A percentile compares a stretch with the other conserved stretches of the same genome.
Conservation (phyloP, 2,888 invertebrate species). For the Disparrhopalites patrizii region DNA sequence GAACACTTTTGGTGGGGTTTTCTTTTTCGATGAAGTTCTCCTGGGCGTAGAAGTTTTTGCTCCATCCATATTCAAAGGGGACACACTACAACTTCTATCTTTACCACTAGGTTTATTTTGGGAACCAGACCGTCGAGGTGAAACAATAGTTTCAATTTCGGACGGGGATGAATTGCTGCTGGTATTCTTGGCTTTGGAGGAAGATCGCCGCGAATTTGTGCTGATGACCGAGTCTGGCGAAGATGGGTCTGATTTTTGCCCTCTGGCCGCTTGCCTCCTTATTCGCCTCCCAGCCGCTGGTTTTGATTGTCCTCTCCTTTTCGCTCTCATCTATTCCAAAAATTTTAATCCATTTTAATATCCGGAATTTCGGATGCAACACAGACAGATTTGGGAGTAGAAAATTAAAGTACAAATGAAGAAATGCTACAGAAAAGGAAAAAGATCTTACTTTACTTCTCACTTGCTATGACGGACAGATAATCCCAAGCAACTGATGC, state of each 20-base stretch:
- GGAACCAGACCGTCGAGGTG: neutral
- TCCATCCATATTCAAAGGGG: neutral
- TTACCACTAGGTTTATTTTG: neutral
- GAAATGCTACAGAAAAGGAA: too few species aligned
- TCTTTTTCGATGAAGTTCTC: neutral
- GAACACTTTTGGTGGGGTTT: too few species aligned
- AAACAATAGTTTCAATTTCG: neutral
- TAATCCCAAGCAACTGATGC: too few species aligned
- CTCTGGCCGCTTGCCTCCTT: neutral
- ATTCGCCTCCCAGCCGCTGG: neutral
- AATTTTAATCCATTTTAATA: neutral
- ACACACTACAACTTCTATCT: neutral
- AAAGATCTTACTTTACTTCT: too few species aligned
- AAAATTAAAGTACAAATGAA: too few species aligned
- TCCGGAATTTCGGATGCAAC: neutral
- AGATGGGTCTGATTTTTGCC: neutral
- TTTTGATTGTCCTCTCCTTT: slow-evolving; percentile 5
- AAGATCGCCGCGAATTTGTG: neutral
- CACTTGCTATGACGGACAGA: too few species aligned
- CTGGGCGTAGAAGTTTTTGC: neutral
- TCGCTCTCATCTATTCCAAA: neutral
- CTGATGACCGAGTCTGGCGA: neutral
- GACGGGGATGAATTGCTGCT: neutral
- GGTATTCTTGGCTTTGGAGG: neutral
- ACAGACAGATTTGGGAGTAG: neutral